Percentiles rank a stretch among this genome's conserved stretches.
Evolutionary conservation across 1,140 invertebrate species (phyloP).

Genomic region (Drosophila nigrodunni): DNA sequence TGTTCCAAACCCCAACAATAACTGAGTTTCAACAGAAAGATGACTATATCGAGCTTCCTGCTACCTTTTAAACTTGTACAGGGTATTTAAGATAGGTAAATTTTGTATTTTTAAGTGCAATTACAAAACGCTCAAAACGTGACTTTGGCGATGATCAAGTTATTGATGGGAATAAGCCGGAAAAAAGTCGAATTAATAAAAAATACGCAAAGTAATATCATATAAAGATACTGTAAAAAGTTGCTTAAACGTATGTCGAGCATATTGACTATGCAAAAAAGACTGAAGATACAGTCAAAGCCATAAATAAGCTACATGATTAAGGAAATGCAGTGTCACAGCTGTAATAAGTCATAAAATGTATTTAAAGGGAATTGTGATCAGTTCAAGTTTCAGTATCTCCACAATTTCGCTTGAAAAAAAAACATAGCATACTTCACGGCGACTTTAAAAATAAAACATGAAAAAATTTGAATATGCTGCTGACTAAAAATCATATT

Average conservation of each 20-base stretch:
- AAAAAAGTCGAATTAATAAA: slow-evolving; percentile 41
- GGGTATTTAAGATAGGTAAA: neutral
- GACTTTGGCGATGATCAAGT: slow-evolving; percentile 75
- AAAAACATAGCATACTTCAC: neutral
- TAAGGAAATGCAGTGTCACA: slow-evolving; percentile 3
- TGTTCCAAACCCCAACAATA: too few species aligned
- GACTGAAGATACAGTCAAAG: neutral
- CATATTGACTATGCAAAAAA: slow-evolving; percentile 11
- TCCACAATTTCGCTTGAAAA: neutral
- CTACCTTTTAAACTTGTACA: too few species aligned
- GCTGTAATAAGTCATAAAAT: neutral
- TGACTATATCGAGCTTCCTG: too few species aligned
- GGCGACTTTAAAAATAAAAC: neutral
- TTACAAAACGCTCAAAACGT: slow-evolving; percentile 69
- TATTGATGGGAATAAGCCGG: slow-evolving; percentile 53
- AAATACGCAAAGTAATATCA: slow-evolving; percentile 11
- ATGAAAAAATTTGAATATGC: neutral
- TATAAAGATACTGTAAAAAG: slow-evolving; percentile 6
- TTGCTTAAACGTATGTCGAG: neutral
- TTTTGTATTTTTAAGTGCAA: too few species aligned
- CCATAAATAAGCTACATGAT: neutral
- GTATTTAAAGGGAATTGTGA: neutral
- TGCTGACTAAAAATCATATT: too few species aligned
- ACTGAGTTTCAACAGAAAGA: too few species aligned
- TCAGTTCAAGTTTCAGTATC: neutral